phyloP scores from a whole-genome alignment of 2,113 vertebrate genomes.

The Melozone crissalis region DNA sequence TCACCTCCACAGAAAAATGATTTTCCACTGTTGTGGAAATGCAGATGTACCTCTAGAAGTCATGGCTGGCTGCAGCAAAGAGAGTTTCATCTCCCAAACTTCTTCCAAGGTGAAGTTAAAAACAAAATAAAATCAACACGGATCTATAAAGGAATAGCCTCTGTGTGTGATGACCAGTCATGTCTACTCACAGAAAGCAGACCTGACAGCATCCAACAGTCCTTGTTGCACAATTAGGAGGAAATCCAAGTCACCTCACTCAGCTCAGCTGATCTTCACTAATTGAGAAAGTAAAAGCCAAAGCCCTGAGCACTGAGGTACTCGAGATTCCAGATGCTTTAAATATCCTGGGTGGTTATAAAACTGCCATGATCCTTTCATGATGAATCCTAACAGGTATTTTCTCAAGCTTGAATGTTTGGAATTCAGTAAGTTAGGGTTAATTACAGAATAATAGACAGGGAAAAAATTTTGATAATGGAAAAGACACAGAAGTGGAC shows the following conservation, averaged over 20 bases:
- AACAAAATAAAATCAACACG: not conserved
- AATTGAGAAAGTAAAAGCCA: not conserved
- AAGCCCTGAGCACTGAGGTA: not conserved
- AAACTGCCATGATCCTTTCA: not conserved
- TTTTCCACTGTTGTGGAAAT: not conserved
- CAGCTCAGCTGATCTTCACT: not conserved
- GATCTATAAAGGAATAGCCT: not conserved
- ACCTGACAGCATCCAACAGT: not conserved
- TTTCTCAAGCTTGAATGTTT: not conserved
- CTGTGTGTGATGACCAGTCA: not conserved
- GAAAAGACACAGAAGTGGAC: not conserved
- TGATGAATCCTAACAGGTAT: not conserved
- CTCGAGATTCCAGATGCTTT: not conserved
- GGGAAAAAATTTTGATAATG: not conserved
- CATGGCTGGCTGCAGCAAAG: not conserved
- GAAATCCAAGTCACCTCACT: not conserved
- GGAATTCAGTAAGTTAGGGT: not conserved
- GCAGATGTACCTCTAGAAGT: not conserved
- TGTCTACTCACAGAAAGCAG: fast-evolving
- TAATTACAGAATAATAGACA: not conserved
- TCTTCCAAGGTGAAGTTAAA: not conserved
- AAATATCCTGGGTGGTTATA: not conserved
- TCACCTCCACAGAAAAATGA: not conserved
- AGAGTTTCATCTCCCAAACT: not conserved
- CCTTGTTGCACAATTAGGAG: not conserved